Conservation (phyloP, 2,797 vertebrate genomes). For the Platyrinchus mystaceus region DNA sequence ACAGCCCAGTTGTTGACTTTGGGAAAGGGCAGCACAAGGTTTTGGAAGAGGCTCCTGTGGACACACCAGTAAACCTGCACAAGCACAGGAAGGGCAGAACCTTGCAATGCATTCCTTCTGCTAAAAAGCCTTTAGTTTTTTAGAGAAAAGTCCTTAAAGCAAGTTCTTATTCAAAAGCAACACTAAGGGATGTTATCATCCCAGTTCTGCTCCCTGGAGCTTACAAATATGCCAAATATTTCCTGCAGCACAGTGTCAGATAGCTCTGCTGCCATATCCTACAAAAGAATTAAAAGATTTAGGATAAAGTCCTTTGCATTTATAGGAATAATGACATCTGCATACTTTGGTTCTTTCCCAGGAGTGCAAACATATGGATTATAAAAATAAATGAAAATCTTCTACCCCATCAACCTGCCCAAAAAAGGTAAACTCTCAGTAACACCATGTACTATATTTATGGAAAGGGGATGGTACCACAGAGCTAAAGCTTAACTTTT, state of each 20-base stretch:
- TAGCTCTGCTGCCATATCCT: background rate
- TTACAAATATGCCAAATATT: constrained; percentile 47
- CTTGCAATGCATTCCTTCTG: background rate
- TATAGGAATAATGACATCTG: background rate
- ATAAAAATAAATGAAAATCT: background rate
- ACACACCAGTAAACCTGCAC: background rate
- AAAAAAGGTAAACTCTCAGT: constrained; percentile 47
- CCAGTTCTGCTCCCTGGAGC: constrained; percentile 20
- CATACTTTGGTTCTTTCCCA: background rate
- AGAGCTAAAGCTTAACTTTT: background rate
- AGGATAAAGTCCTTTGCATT: constrained; percentile 26
- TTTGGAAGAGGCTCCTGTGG: background rate
- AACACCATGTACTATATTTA: background rate
- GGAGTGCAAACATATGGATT: background rate
- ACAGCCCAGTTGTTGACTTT: background rate
- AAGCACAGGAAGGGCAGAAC: background rate
- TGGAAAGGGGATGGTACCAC: background rate
- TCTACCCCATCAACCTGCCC: constrained; percentile 25
- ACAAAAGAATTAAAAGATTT: constrained; percentile 17
- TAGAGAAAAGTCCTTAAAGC: background rate
- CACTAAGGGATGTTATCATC: constrained; percentile 27
- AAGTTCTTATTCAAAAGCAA: constrained; percentile 21
- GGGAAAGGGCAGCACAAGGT: background rate
- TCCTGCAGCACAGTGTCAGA: constrained; percentile 23
- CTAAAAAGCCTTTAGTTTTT: background rate